phyloP scores from a whole-genome alignment of 2,888 invertebrate species.

The Amiota communis region DNA sequence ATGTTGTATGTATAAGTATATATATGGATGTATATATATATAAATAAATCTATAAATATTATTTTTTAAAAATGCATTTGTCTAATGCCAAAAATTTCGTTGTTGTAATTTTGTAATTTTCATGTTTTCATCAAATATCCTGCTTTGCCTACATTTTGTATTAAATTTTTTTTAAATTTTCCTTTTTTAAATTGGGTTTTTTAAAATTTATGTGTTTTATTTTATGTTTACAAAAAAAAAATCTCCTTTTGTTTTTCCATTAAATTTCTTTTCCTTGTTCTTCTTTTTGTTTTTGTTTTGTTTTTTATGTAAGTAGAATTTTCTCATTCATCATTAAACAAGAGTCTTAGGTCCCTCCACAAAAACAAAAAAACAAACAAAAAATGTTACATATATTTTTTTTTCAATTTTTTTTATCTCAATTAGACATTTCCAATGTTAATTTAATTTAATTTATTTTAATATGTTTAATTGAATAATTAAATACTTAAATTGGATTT shows the following conservation, averaged over 20 bases:
- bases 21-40: slow-evolving; percentile 39
- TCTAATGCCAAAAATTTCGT: slow-evolving; percentile 65
- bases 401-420: slow-evolving; percentile 31
- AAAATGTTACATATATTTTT: slow-evolving; percentile 27
- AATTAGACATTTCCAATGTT: slow-evolving; percentile 27
- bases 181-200: too few relatives aligned
- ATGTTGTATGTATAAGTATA: slow-evolving; percentile 11
- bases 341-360: slow-evolving; percentile 73
- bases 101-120: slow-evolving; percentile 63
- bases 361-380: background rate
- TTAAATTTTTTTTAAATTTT: too few relatives aligned
- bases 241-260: too few relatives aligned
- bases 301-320: slow-evolving; percentile 47
- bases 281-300: slow-evolving; percentile 27
- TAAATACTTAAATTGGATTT: background rate
- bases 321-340: slow-evolving; percentile 49
- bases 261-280: slow-evolving; percentile 15
- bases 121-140: slow-evolving; percentile 63
- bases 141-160: slow-evolving; percentile 52
- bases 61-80: slow-evolving; percentile 61
- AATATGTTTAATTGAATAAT: too few relatives aligned
- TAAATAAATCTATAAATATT: slow-evolving; percentile 57
- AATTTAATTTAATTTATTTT: slow-evolving; percentile 34
- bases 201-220: too few relatives aligned
- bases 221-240: too few relatives aligned